Evolutionary conservation across 2,113 vertebrate genomes (phyloP), one percentile per base, ranked within the genome.

Genomic region (Suncus etruscus): DNA sequence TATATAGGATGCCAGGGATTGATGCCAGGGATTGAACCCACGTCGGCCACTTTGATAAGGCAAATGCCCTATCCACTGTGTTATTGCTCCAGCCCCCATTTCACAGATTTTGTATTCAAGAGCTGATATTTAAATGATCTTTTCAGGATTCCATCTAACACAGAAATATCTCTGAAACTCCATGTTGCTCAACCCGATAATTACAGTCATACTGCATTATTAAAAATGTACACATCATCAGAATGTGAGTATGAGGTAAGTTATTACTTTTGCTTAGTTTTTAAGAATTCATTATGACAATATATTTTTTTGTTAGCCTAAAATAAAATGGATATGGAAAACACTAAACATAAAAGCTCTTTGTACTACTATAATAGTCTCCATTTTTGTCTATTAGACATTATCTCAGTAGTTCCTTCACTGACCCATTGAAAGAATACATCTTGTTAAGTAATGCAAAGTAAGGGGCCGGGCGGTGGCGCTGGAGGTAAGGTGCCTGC

Each of bases 231-330:
- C 96, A 98, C 99, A 84, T 98, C 99, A 48, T 98, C 98, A 93
- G 98, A 99, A 96, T 99, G 99, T 96, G 98, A 98, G n/a, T 99
- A 99, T 94, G 98, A 99, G 98, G 99, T 99, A 97, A 97, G 97
- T 95, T 89, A 66, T 25, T 61, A 18, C 3, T 18, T 70, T 81
- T 83, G 27, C 39, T 61, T 86, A 61, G 50, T 78, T 78, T 86
- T 81, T 61, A 79, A 86, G 54, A 66, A 70, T 88, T 85, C 58
- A 2, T 91, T 86, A 74, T 68, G 54, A 24, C 80, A 75, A 47
- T 86, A 31, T 32, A 31, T 83, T 61, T 78, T 92, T 74, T n/a
- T 16, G 12, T 81, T 88, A 69, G 25, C 47, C 77, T 14, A 93
- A 45, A 31, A 51, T 8, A 74, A 82, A 47, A 22, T 45, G 2